Evolutionary conservation across 1,140 invertebrate genomes (phyloP).

Genomic region (Zaprionus nigranus): DNA sequence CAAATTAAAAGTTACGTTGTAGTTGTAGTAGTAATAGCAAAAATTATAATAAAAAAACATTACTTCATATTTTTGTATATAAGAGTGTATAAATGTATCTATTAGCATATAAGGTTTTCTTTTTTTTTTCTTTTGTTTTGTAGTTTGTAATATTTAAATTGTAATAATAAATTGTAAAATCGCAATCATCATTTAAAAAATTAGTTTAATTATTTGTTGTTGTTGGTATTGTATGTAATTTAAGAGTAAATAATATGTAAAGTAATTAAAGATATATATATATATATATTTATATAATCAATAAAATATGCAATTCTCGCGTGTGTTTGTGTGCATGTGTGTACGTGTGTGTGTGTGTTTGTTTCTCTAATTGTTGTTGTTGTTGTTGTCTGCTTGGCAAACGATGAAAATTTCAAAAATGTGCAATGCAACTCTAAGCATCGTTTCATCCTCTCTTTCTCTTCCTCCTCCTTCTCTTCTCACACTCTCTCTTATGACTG

Average conservation of each 20-base stretch:
- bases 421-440: conserved; percentile 82
- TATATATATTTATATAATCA: conserved; percentile 66
- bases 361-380: conserved; percentile 50
- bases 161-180: conserved; percentile 81
- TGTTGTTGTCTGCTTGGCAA: conserved; percentile 78
- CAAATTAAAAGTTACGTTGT: conserved; percentile 78
- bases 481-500: conserved; percentile 50
- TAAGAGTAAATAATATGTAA: conserved; percentile 78
- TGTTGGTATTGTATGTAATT: conserved; percentile 59
- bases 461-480: too few relatives aligned
- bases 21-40: conserved; percentile 69
- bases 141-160: conserved; percentile 45
- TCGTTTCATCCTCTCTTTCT: conserved; percentile 58
- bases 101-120: conserved; percentile 73
- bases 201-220: conserved; percentile 62
- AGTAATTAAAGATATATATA: conserved; percentile 48
- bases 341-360: conserved; percentile 46
- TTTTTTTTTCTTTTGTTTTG: conserved; percentile 45
- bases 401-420: conserved; percentile 80
- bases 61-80: conserved; percentile 69
- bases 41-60: conserved; percentile 44
- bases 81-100: conserved; percentile 77
- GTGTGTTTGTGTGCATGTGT: conserved; percentile 42
- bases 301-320: conserved; percentile 68
- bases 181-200: conserved; percentile 76